Evolutionary conservation across 2,888 invertebrate genomes (phyloP), one percentile per base, ranked within the genome.

Genomic region (Coremacera marginata): DNA sequence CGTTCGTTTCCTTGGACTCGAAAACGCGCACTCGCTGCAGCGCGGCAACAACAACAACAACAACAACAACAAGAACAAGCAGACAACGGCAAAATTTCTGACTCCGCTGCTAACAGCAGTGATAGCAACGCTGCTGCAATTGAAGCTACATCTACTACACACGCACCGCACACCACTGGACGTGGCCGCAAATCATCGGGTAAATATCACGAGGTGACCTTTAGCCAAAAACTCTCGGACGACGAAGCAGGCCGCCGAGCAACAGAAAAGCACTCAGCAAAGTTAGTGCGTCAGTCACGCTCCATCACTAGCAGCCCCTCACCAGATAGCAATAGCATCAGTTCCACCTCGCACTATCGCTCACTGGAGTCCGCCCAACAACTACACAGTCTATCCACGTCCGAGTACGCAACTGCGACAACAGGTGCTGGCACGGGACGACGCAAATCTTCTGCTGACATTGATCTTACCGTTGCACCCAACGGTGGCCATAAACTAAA

Each of bases 1-100:
- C 89, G 89, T 82, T 88, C 89, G 82, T 86, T 89, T 80, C 88
- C 87, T 83, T 89, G 89, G 89, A 86, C 86, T 72, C 84, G 88
- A 37, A 84, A 84, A 60, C 80, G 81, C 31, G 72, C 80, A 34
- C 81, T 73, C 31, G 70, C 70, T 2, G 49, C 76, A 70, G 67
- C 60, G 49, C 16, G 67, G 70, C 65, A 75, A 37, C 51, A 34
- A 22, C 63, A 57, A 51, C 37, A 19, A 73, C 79, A 76, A 74
- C 81, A 73, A 78, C n/a, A 72, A 70, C 57, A 67, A 44, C 77
- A 77, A 5, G 3, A 31, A 34, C 51, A 70, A 16, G 19, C 65
- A 49, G 67, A 75, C 68, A 51, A 55, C 68, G 70, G 11, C 74
- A 44, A 34, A 51, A 55, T 16, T 55, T 65, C 31, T 65, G 65